These are phyloP conservation scores for Artibeus lituratus DNA, from an alignment of 2,797 vertebrate genomes.

Conservation along the genomic window DNA sequence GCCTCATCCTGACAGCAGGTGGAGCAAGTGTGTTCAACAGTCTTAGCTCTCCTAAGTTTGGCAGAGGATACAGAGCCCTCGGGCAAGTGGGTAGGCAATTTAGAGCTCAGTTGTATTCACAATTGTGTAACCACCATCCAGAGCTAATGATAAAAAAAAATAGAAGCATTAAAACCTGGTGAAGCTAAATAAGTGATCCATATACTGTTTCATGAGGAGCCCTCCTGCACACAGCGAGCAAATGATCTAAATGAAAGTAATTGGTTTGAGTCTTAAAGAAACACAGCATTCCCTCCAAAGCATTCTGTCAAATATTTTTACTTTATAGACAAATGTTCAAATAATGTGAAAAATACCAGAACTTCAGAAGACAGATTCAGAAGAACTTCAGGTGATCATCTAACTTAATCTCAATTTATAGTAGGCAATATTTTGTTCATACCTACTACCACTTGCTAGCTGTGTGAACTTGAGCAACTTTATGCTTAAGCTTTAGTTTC, in stretches of 20 bases:
- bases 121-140: not conserved
- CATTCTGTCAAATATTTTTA: slow-evolving; percentile 28
- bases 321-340: not conserved
- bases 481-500: slow-evolving; percentile 11
- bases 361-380: not conserved
- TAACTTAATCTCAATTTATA: not conserved
- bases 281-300: not conserved
- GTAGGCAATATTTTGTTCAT: not conserved
- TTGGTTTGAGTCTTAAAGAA: not conserved
- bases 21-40: not conserved
- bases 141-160: not conserved
- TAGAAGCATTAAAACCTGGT: not conserved
- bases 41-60: not conserved
- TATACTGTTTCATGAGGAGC: not conserved
- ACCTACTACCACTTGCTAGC: not conserved
- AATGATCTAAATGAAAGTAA: not conserved
- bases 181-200: not conserved
- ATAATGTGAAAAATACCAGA: slow-evolving; percentile 14
- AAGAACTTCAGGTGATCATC: not conserved
- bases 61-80: not conserved
- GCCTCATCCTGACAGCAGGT: not conserved
- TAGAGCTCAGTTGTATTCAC: slow-evolving; percentile 11
- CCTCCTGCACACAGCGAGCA: not conserved
- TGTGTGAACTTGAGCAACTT: not conserved
- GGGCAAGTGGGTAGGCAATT: not conserved